phyloP scores from a whole-genome alignment of 2,888 invertebrate species.

The Chromoteleia sp. region DNA sequence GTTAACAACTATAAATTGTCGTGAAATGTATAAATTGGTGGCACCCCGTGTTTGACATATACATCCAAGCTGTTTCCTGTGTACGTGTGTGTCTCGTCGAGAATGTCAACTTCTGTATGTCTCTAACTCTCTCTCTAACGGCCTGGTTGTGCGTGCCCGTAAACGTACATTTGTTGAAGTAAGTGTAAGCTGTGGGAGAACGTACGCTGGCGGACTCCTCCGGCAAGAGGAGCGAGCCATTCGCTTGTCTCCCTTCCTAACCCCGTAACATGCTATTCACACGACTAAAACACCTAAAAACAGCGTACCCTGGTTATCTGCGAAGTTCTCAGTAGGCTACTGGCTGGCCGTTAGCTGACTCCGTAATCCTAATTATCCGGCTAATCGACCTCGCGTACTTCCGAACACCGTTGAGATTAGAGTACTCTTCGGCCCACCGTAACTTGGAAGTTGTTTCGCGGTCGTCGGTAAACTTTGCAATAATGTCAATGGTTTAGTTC shows the following conservation, averaged over 20 bases:
- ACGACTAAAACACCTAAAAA: conserved; percentile 76
- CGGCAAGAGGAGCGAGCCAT: conserved; percentile 58
- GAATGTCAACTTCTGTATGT: conserved; percentile 73
- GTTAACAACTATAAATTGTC: background rate
- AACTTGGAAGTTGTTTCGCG: conserved; percentile 68
- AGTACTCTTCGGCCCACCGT: conserved; percentile 63
- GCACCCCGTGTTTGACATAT: conserved; percentile 52
- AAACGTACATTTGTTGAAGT: conserved; percentile 70
- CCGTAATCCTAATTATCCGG: conserved; percentile 74
- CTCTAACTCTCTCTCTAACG: conserved; percentile 72
- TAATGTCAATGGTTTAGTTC: conserved; percentile 66
- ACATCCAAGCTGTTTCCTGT: conserved; percentile 73
- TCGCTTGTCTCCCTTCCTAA: conserved; percentile 76
- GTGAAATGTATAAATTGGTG: conserved; percentile 39
- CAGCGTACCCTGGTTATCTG: conserved; percentile 73
- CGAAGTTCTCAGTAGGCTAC: conserved; percentile 74
- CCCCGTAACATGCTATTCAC: conserved; percentile 77
- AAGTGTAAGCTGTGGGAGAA: conserved; percentile 69
- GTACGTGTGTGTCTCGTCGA: conserved; percentile 76
- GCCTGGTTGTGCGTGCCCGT: conserved; percentile 73
- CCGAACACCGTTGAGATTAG: conserved; percentile 70
- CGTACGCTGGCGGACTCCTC: conserved; percentile 55
- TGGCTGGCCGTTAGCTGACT: conserved; percentile 75
- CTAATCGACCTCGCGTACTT: conserved; percentile 73
- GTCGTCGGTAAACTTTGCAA: conserved; percentile 66